Conservation (phyloP, 2,113 vertebrate species). For the Alethe diademata region DNA sequence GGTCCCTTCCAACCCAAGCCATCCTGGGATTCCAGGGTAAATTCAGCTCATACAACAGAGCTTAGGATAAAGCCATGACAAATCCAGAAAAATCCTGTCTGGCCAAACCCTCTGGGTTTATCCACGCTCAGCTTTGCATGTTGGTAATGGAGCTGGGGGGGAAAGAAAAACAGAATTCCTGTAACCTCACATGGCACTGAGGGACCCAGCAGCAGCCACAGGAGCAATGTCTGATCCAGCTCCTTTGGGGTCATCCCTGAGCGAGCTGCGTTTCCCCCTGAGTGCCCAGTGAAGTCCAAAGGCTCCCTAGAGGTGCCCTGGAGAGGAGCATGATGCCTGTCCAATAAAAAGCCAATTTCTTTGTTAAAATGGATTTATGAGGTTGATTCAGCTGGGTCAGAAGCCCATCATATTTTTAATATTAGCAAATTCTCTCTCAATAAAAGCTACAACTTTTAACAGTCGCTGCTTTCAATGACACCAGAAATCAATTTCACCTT, state of each 20-base stretch:
- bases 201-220: not conserved
- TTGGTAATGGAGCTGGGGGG: not conserved
- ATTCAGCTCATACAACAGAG: no score
- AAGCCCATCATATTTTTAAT: not conserved
- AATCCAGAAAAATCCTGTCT: not conserved
- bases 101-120: not conserved
- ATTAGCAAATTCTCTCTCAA: not conserved
- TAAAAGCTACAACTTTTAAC: not conserved
- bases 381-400: not conserved
- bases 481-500: not conserved
- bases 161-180: not conserved
- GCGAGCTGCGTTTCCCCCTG: fast-evolving
- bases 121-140: no score
- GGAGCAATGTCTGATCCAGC: not conserved
- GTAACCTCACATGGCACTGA: fast-evolving
- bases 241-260: not conserved
- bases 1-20: not conserved
- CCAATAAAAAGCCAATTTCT: not conserved
- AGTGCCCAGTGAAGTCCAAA: not conserved
- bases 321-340: fast-evolving
- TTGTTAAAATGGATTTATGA: not conserved
- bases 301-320: not conserved
- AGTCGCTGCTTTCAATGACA: not conserved
- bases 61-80: not conserved
- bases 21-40: not conserved